A percentile compares a stretch with the other conserved stretches of the same genome.
Evolutionary conservation across 2,888 invertebrate species (phyloP).

Genomic region (Lysandra bellargus): DNA sequence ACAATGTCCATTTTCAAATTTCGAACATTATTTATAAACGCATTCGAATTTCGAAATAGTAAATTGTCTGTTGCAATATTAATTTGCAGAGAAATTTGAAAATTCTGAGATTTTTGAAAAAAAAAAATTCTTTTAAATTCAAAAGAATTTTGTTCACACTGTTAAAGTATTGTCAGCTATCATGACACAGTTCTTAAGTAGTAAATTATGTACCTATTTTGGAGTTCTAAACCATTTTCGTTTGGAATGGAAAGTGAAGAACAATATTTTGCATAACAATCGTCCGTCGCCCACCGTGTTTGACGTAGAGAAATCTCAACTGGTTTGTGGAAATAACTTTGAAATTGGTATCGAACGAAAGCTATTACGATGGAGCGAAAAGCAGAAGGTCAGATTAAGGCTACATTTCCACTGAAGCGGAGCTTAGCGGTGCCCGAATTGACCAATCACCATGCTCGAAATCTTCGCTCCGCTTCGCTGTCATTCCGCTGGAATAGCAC

Average conservation of each 20-base stretch:
- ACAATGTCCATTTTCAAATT: too few relatives aligned
- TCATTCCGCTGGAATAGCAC: too few relatives aligned
- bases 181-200: background rate
- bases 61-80: too few relatives aligned
- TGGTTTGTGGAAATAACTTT: slow-evolving; percentile 1
- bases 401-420: too few relatives aligned
- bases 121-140: too few relatives aligned
- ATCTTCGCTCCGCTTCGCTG: too few relatives aligned
- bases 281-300: slow-evolving; percentile 1
- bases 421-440: too few relatives aligned
- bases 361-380: background rate
- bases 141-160: background rate
- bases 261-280: slow-evolving; percentile 23
- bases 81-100: too few relatives aligned
- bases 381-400: background rate
- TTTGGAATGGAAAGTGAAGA: background rate
- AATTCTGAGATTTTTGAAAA: too few relatives aligned
- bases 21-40: too few relatives aligned
- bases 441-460: too few relatives aligned
- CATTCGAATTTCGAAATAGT: too few relatives aligned
- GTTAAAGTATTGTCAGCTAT: background rate
- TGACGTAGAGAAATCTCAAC: slow-evolving; percentile 4
- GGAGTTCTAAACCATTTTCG: background rate
- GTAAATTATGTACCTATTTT: background rate
- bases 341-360: slow-evolving; percentile 8